These are phyloP conservation scores for Strix aluco DNA, from an alignment of 2,113 vertebrate species.

Conservation along the genomic window DNA sequence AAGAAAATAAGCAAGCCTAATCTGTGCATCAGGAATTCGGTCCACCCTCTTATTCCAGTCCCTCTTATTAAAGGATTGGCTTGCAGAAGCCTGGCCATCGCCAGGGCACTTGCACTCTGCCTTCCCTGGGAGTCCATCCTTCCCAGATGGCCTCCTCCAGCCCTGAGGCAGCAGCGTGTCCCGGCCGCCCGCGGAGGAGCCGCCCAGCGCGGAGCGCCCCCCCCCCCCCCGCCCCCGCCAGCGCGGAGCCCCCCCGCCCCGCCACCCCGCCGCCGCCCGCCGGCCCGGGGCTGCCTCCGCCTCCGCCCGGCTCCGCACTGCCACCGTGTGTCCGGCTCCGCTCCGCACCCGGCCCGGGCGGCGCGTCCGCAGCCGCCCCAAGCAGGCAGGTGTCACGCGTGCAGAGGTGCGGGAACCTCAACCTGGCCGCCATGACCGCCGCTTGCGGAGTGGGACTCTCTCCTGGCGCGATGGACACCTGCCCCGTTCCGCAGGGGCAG, in stretches of 20 bases:
- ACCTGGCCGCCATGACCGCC: neutral
- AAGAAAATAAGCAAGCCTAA: neutral
- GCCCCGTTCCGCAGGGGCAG: neutral
- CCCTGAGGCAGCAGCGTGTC: fast-evolving
- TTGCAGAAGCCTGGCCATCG: neutral
- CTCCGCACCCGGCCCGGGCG: fast-evolving
- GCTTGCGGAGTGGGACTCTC: fast-evolving
- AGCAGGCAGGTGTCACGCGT: fast-evolving
- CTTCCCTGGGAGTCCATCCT: neutral
- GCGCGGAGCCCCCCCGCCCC: neutral
- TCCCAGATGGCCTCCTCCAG: neutral
- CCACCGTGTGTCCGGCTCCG: neutral
- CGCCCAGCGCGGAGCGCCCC: too few species aligned
- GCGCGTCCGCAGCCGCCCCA: fast-evolving
- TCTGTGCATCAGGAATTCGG: neutral
- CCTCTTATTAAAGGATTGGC: neutral
- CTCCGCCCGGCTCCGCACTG: neutral
- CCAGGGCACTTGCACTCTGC: neutral
- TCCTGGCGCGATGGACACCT: fast-evolving
- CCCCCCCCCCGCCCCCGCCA: too few species aligned
- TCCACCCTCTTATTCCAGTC: neutral
- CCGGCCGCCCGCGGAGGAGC: too few species aligned
- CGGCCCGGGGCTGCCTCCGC: fast-evolving
- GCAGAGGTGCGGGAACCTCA: fast-evolving
- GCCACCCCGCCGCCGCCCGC: too few species aligned